A percentile compares a stretch with the other conserved stretches of the same genome.
phyloP scores from a whole-genome alignment of 2,797 vertebrate species.

The Acrossocheilus wenchowensis region DNA sequence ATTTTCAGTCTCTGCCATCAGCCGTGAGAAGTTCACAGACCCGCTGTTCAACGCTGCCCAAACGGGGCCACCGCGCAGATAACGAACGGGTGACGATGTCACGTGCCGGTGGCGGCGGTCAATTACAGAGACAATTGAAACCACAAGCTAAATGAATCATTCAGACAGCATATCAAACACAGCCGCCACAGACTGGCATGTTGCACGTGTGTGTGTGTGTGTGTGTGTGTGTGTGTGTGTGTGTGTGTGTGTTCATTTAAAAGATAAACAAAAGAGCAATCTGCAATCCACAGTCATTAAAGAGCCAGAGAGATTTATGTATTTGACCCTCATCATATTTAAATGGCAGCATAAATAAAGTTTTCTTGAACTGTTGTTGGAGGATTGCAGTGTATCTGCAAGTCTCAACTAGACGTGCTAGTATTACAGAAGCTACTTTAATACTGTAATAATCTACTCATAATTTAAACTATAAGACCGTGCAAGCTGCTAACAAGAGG shows the following conservation, averaged over 20 bases:
- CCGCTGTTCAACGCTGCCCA: constrained; percentile 76
- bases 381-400: constrained; percentile 28
- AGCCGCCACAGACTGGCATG: constrained; percentile 77
- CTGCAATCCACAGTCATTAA: constrained; percentile 55
- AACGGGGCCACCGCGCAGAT: constrained; percentile 76
- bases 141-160: constrained; percentile 78
- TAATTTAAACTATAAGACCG: not conserved
- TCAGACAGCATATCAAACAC: constrained; percentile 79
- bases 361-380: constrained; percentile 34
- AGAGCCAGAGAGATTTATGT: constrained; percentile 51
- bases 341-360: constrained; percentile 67
- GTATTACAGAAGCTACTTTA: not conserved
- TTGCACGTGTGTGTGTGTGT: constrained; percentile 74
- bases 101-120: constrained; percentile 76
- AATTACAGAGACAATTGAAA: constrained; percentile 84
- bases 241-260: constrained; percentile 78
- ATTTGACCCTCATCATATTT: constrained; percentile 65
- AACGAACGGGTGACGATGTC: constrained; percentile 80
- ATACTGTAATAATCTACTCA: not conserved
- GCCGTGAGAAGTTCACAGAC: constrained; percentile 82
- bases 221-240: constrained; percentile 71
- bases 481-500: not conserved
- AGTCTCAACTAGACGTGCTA: not conserved
- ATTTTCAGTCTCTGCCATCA: constrained; percentile 78
- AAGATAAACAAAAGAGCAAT: constrained; percentile 78